These are phyloP conservation scores for Sebastes minor DNA, from an alignment of 2,797 vertebrate species.

Conservation along the genomic window DNA sequence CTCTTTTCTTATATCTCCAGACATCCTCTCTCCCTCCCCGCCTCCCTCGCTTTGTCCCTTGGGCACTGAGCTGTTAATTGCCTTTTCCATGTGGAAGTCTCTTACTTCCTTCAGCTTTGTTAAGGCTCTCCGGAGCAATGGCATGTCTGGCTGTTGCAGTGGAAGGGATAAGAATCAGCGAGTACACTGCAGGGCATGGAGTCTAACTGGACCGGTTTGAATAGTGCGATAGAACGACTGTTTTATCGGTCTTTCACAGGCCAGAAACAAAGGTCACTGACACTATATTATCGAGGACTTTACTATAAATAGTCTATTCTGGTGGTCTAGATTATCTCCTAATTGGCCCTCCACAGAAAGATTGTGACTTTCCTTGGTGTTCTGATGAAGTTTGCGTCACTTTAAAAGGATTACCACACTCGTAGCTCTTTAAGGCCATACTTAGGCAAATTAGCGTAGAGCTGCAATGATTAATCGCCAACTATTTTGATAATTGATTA, in stretches of 20 bases:
- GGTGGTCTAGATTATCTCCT: slow-evolving; percentile 28
- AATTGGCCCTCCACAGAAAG: slow-evolving; percentile 36
- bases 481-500: no score
- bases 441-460: background rate
- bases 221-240: slow-evolving; percentile 33
- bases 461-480: no score
- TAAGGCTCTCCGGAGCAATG: slow-evolving; percentile 55
- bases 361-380: slow-evolving; percentile 27
- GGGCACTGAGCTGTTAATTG: slow-evolving; percentile 79
- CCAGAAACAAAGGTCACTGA: slow-evolving; percentile 60
- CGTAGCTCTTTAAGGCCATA: background rate
- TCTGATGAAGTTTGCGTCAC: slow-evolving; percentile 8
- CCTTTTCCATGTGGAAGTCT: slow-evolving; percentile 77
- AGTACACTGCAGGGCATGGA: slow-evolving; percentile 21
- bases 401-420: slow-evolving; percentile 10
- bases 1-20: slow-evolving; percentile 45
- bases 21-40: slow-evolving; percentile 32
- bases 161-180: slow-evolving; percentile 60
- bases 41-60: slow-evolving; percentile 50
- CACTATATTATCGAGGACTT: slow-evolving; percentile 29
- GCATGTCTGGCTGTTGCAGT: slow-evolving; percentile 47
- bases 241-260: slow-evolving; percentile 59
- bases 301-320: slow-evolving; percentile 32
- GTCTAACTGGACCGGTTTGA: slow-evolving; percentile 44
- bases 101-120: slow-evolving; percentile 71